Conservation (phyloP, 2,113 vertebrate genomes). For the Entelurus aequoreus region DNA sequence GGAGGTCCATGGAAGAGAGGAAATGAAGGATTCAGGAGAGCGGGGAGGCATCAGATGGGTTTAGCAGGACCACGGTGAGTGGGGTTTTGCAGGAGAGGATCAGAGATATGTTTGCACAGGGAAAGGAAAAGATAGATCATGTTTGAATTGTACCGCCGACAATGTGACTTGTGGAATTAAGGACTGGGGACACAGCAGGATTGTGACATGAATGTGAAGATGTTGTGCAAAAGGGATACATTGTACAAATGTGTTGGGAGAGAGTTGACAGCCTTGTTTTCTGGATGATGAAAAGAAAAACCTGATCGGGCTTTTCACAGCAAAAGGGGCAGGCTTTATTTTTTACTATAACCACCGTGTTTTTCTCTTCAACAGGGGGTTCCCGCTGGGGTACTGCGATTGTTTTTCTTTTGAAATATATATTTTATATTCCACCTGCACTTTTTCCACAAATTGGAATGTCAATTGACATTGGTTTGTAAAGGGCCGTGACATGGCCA, state of each 20-base stretch:
- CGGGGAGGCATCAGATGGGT: conserved; percentile 25
- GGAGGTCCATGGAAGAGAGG: conserved; percentile 50
- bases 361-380: too few relatives aligned
- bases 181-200: conserved; percentile 23
- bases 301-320: neutral
- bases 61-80: conserved; percentile 3
- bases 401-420: too few relatives aligned
- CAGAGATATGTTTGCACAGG: conserved; percentile 29
- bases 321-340: neutral
- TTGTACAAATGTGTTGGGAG: neutral
- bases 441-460: too few relatives aligned
- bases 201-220: conserved; percentile 22
- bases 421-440: too few relatives aligned
- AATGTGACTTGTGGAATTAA: conserved; percentile 27
- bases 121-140: conserved; percentile 52
- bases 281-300: neutral
- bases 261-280: neutral
- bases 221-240: neutral
- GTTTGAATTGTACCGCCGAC: conserved; percentile 29
- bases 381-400: too few relatives aligned
- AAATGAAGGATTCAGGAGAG: conserved; percentile 56
- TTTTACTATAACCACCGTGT: neutral
- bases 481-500: too few relatives aligned
- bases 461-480: too few relatives aligned
- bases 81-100: conserved; percentile 13